A percentile compares a stretch with the other conserved stretches of the same genome.
Conservation (phyloP, 2,888 invertebrate genomes). For the Eupeodes latifasciatus region DNA sequence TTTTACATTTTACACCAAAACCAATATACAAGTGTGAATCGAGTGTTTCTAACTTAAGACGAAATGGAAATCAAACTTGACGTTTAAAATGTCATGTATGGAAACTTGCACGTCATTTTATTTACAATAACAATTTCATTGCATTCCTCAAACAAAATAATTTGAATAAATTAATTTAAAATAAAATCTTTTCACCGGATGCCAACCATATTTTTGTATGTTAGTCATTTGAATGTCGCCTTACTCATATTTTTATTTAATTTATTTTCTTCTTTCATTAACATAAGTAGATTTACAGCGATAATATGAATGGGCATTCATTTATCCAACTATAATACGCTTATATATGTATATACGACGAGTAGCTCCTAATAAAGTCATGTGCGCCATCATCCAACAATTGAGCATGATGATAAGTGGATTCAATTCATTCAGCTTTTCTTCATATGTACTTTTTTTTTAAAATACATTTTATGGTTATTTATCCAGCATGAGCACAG, state of each 20-base stretch:
- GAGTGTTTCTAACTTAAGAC: too few species aligned
- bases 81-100: not conserved
- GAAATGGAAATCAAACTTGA: too few species aligned
- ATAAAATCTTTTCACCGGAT: constrained; percentile 11
- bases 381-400: not conserved
- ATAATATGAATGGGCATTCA: constrained; percentile 2
- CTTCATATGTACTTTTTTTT: too few species aligned
- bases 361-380: constrained; percentile 4
- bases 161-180: not conserved
- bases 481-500: not conserved
- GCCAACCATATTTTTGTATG: not conserved
- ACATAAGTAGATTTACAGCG: constrained; percentile 14
- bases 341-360: not conserved
- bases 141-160: not conserved
- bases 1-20: too few species aligned
- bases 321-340: constrained; percentile 7
- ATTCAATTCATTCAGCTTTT: not conserved
- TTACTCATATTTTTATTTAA: not conserved
- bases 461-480: not conserved
- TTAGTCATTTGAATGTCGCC: not conserved
- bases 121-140: constrained; percentile 3
- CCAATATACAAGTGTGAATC: too few species aligned
- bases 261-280: not conserved
- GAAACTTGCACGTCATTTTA: not conserved
- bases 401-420: not conserved